Evolutionary conservation across 1,140 invertebrate genomes (phyloP).

Genomic region (Bombus breviceps): DNA sequence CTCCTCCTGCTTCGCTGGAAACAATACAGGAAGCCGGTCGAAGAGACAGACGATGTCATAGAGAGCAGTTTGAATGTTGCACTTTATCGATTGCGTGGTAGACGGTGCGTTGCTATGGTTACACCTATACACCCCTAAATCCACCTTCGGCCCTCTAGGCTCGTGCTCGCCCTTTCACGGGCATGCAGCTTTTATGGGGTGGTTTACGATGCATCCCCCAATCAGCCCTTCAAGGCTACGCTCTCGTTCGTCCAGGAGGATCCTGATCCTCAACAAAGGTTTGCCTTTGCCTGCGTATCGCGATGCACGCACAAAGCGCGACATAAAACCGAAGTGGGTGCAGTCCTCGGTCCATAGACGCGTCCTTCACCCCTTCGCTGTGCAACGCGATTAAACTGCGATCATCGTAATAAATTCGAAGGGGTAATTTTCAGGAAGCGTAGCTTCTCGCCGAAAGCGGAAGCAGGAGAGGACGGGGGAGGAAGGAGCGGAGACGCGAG

Average conservation of each 20-base stretch:
- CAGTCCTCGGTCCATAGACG: background rate
- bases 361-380: background rate
- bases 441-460: background rate
- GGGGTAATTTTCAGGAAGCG: slow-evolving; percentile 5
- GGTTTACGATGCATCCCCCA: slow-evolving; percentile 65
- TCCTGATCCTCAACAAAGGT: slow-evolving; percentile 70
- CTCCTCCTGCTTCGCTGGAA: background rate
- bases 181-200: slow-evolving; percentile 62
- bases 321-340: background rate
- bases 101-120: slow-evolving; percentile 72
- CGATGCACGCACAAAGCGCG: slow-evolving; percentile 22
- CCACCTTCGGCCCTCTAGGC: slow-evolving; percentile 53
- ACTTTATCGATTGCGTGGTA: slow-evolving; percentile 74
- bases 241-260: slow-evolving; percentile 37
- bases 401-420: slow-evolving; percentile 21
- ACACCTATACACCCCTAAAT: slow-evolving; percentile 66
- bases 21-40: slow-evolving; percentile 32
- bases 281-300: slow-evolving; percentile 1
- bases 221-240: slow-evolving; percentile 53
- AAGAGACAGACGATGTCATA: slow-evolving; percentile 34
- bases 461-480: background rate
- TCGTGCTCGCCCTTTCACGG: slow-evolving; percentile 54
- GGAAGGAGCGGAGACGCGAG: background rate
- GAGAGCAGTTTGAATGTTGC: slow-evolving; percentile 66
- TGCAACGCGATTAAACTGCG: slow-evolving; percentile 32